Evolutionary conservation across 2,888 invertebrate species (phyloP).

Genomic region (Pristionchus japonicus): DNA sequence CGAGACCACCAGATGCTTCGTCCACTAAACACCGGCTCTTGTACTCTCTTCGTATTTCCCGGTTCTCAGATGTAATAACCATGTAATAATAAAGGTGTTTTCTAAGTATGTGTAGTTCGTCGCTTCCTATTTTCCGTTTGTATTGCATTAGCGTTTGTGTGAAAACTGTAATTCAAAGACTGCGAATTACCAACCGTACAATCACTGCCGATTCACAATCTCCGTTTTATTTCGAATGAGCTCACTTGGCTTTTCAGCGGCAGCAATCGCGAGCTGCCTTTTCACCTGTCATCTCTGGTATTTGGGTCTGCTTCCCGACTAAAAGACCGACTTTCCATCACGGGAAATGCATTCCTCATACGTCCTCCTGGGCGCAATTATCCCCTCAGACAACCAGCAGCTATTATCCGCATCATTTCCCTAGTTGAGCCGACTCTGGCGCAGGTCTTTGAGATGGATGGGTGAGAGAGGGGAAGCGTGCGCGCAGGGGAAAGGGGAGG

Average conservation of each 20-base stretch:
- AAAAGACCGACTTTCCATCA: no score
- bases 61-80: background rate
- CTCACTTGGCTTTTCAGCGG: background rate
- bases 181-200: no score
- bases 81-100: slow-evolving; percentile 14
- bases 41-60: background rate
- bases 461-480: background rate
- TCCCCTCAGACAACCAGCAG: background rate
- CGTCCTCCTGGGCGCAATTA: no score
- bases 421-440: background rate
- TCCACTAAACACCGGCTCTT: background rate
- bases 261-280: background rate
- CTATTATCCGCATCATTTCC: background rate
- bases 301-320: no score
- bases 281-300: background rate
- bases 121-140: no score
- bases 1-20: slow-evolving; percentile 39
- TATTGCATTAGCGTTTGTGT: no score
- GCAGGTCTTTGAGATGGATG: background rate
- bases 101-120: background rate
- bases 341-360: no score
- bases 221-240: no score
- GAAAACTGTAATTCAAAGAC: no score
- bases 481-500: background rate
- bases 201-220: no score